These are phyloP conservation scores for Xanthia togata DNA, from an alignment of 2,888 invertebrate genomes.

Conservation along the genomic window DNA sequence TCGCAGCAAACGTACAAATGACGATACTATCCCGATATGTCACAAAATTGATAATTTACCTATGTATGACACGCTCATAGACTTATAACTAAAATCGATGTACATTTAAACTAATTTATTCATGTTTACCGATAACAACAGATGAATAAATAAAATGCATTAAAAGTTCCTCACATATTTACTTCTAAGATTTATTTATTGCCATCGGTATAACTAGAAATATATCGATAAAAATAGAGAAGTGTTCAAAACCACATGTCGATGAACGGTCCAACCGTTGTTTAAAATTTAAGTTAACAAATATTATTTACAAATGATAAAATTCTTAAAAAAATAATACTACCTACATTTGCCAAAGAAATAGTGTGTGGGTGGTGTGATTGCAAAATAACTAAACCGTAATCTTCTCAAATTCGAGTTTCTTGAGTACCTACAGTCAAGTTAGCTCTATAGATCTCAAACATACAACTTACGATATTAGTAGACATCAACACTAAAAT, in stretches of 20 bases:
- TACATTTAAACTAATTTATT: slow-evolving; percentile 29
- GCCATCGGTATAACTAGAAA: slow-evolving; percentile 16
- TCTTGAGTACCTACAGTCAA: not conserved
- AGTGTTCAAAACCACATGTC: slow-evolving; percentile 41
- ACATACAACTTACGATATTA: not conserved
- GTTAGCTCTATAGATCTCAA: slow-evolving; percentile 3
- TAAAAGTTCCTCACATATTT: not conserved
- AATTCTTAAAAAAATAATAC: slow-evolving; percentile 3
- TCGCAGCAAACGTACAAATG: slow-evolving; percentile 31
- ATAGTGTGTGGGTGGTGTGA: slow-evolving; percentile 33
- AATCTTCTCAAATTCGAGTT: slow-evolving; percentile 8
- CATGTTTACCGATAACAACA: slow-evolving; percentile 22
- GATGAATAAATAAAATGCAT: slow-evolving; percentile 36
- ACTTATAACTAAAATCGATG: slow-evolving; percentile 45
- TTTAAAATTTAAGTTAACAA: slow-evolving; percentile 26
- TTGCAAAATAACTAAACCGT: slow-evolving; percentile 5
- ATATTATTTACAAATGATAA: slow-evolving; percentile 50
- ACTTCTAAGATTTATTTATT: not conserved
- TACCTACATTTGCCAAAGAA: slow-evolving; percentile 56
- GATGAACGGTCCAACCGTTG: slow-evolving; percentile 47
- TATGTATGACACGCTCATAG: slow-evolving; percentile 32
- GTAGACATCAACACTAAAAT: not conserved
- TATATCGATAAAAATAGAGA: slow-evolving; percentile 28
- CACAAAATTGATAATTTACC: slow-evolving; percentile 9
- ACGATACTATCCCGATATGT: slow-evolving; percentile 22